Conservation (phyloP, 2,888 invertebrate genomes). For the Elegia similella region DNA sequence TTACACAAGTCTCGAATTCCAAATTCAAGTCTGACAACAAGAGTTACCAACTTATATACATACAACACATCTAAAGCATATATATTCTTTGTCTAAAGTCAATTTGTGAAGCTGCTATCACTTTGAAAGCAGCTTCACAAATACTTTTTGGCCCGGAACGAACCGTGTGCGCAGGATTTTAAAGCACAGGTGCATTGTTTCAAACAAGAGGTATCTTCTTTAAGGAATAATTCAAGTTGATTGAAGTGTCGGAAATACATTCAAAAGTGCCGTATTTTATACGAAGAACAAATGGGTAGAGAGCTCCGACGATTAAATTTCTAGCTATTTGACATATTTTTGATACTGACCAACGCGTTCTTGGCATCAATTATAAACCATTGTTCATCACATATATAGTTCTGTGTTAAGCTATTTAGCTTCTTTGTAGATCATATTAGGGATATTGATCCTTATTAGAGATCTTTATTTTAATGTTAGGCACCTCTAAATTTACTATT, state of each 20-base stretch:
- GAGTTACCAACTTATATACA: no score
- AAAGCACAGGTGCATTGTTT: background rate
- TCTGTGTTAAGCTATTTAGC: no score
- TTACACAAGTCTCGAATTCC: no score
- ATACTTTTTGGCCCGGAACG: background rate
- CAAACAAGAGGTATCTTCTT: background rate
- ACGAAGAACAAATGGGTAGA: background rate
- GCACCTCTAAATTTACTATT: no score
- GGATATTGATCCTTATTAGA: no score
- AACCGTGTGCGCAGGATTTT: background rate
- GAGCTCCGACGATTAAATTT: background rate
- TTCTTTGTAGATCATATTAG: no score
- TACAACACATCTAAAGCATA: no score
- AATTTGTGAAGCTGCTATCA: background rate
- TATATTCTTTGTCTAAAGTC: no score
- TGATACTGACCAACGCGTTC: background rate
- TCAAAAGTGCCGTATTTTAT: background rate
- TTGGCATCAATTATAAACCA: background rate
- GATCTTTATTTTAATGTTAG: no score
- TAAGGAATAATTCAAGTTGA: background rate
- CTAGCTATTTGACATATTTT: background rate
- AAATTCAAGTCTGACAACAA: no score
- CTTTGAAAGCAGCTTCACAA: background rate
- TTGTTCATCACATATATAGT: background rate
- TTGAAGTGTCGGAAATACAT: background rate